Base-by-base conservation (phyloP, 2,797 vertebrate genomes). In the Rhinatrema bivittatum region DNA sequence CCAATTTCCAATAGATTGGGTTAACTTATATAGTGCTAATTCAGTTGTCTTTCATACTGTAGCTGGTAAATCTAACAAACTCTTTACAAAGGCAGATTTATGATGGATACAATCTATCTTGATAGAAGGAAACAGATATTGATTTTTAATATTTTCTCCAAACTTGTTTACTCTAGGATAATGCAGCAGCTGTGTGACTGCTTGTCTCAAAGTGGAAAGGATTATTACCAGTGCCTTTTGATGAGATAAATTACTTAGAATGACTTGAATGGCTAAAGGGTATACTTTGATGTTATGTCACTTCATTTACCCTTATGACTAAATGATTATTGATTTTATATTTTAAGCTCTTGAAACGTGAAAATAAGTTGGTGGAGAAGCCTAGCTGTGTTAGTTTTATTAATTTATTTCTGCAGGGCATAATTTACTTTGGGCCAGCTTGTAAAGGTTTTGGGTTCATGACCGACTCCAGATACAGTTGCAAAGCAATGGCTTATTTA, bases 321-420 rank as follows among this genome's bases (percentile, higher is more conserved):
- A 91, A 93, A 94, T 91, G 84, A 91, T 87, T 90, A 94, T 93
- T 90, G 88, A 90, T 94, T 92, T 90, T 84, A 79, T 82, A 90
- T 90, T 87, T 80, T 82, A 80, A 79, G 66, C 78, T 78, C 85
- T 80, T 80, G 85, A 84, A 87, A 88, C 67, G 77, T 83, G 86
- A 87, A 90, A 87, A 84, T 86, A 81, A 81, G 81, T 84, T 76
- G 70, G 77, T 74, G 54, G 76, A 84, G 78, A 80, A 84, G 74
- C 69, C 74, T 28, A 65, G 72, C 81, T 83, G 63, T 73, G 83
- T 86, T 85, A 66, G 74, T 72, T 88, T 83, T 80, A 84, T 87
- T 87, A 87, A 89, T 86, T 81, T 83, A 78, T 87, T 87, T 89
- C 86, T 88, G 58, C 76, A 73, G 87, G 87, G 83, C 68, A 79